Percentiles rank a stretch among this genome's conserved stretches.
Evolutionary conservation across 2,797 vertebrate species (phyloP).

Genomic region (Chrosomus eos): DNA sequence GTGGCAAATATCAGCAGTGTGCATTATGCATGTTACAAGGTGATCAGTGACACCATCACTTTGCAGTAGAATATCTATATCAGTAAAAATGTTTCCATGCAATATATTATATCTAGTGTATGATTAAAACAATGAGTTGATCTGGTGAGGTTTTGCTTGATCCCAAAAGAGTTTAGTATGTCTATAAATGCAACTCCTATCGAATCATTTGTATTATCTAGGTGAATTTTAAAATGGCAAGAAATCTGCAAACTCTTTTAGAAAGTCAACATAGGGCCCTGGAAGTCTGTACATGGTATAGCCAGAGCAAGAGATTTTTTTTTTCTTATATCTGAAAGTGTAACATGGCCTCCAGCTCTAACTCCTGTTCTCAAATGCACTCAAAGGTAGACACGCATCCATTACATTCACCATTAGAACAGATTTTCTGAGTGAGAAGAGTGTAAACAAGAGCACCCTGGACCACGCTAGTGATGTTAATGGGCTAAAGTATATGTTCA

Average conservation of each 20-base stretch:
- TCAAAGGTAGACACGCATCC: not conserved
- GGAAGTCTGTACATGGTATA: no score
- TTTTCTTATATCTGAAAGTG: not conserved
- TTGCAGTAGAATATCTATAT: not conserved
- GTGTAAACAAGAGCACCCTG: not conserved
- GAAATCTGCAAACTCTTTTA: not conserved
- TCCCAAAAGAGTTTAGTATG: not conserved
- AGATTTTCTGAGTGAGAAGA: not conserved
- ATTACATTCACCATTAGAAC: not conserved
- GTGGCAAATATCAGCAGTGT: no score
- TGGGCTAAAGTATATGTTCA: no score
- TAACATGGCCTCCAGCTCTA: not conserved
- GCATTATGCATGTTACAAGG: no score
- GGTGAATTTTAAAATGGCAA: not conserved
- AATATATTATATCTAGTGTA: not conserved
- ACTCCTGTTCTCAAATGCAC: not conserved
- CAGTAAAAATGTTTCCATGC: not conserved
- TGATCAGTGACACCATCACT: not conserved
- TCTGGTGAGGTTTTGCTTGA: not conserved
- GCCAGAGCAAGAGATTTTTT: not conserved
- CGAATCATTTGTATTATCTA: not conserved
- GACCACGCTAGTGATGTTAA: not conserved
- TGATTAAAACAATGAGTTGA: not conserved
- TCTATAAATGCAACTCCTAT: not conserved
- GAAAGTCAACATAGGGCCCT: not conserved